Conservation (phyloP, 2,888 invertebrate genomes). For the Ormyrus nitidulus region DNA sequence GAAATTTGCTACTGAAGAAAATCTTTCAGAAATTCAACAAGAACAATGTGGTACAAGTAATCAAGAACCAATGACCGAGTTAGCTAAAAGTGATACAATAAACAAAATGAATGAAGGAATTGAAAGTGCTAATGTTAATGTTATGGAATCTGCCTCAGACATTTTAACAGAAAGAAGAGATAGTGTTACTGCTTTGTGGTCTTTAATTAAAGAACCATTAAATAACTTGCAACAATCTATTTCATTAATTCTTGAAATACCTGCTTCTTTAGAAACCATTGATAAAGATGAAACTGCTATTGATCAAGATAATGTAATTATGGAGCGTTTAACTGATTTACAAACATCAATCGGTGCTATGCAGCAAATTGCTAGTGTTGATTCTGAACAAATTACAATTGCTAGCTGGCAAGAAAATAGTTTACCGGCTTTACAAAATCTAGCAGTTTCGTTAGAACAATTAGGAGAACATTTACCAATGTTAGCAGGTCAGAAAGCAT, state of each 20-base stretch:
- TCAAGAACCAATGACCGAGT: conserved; percentile 8
- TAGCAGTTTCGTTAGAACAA: conserved; percentile 59
- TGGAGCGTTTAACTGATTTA: conserved; percentile 58
- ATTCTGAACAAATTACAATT: conserved; percentile 56
- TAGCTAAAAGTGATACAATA: background rate
- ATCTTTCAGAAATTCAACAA: conserved; percentile 29
- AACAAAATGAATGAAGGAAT: conserved; percentile 62
- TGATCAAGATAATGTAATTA: conserved; percentile 50
- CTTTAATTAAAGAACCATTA: conserved; percentile 65
- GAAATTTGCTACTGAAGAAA: conserved; percentile 60
- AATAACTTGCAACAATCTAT: conserved; percentile 74
- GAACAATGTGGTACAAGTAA: conserved; percentile 19
- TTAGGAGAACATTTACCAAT: conserved; percentile 59
- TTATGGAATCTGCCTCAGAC: conserved; percentile 57
- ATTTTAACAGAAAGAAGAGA: conserved; percentile 47
- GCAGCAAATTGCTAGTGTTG: conserved; percentile 57
- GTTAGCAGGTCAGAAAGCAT: conserved; percentile 42
- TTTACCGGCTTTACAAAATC: conserved; percentile 60
- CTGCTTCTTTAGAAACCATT: conserved; percentile 2
- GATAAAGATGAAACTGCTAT: conserved; percentile 13
- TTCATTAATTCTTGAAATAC: conserved; percentile 64
- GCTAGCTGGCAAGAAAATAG: conserved; percentile 59
- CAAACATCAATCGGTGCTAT: conserved; percentile 59
- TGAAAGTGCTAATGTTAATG: conserved; percentile 64
- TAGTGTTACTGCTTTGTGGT: conserved; percentile 57